Base-by-base conservation (phyloP, 2,888 invertebrate species). In the Acronicta alni region DNA sequence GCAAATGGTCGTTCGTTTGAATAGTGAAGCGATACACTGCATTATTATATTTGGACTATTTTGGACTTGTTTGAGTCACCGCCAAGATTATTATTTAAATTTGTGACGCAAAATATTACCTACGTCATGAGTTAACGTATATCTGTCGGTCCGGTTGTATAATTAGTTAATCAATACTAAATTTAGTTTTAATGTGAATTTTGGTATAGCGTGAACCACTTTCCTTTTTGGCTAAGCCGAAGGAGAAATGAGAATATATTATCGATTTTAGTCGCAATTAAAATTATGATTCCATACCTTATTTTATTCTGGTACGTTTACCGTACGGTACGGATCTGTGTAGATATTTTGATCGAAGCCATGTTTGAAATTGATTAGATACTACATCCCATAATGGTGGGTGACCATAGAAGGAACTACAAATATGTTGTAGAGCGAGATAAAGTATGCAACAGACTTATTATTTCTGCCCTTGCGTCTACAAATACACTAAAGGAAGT, bases 401-500 rank as follows among this genome's bases (percentile, higher is more conserved):
- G 32, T 12, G 48, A 53, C n/a, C 42, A 49, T 42, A 42, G 10
- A 8, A 35, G 8, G 16, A 7, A 47, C 15, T 2, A 53, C 16
- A 54, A 49, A 41, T 38, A 51, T 47, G 37, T 9, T 35, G 26
- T 18, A 30, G 10, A 45, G 0, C 16, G 23, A 17, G 37, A 38
- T 17, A 12, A 23, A 52, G 10, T 35, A 39, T n/a, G 26, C 30
- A 49, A 43, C 42, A 56, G 30, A 18, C 39, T 42, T 56, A 63
- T 68, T 59, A 61, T 16, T 17, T 57, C 26, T 63, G 71, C 62
- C 64, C 67, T 76, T 73, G 73, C 6, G 30, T 17, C 44, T 38
- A 56, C 51, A 47, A 47, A 54, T 53, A 56, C 8, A 45, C 35
- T 49, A n/a, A 45, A 60, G 70, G 63, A 64, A 67, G 32, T 64